Base-by-base conservation (phyloP, 2,888 invertebrate species). In the Stenchaetothrips biformis region DNA sequence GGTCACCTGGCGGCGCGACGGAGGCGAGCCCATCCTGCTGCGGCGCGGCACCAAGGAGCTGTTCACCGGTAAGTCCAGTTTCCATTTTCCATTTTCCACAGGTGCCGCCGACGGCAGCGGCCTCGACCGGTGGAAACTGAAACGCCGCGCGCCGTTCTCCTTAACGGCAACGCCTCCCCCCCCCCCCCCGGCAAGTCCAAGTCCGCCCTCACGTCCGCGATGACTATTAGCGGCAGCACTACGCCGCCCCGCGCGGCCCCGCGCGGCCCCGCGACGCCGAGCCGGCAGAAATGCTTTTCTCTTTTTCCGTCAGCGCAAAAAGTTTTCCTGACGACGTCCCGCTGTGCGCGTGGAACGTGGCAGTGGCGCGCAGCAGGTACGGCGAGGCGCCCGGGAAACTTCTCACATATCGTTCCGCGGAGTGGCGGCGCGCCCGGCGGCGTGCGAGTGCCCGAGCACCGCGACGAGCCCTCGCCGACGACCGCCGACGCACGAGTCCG, bases 1-100 rank as follows among this genome's bases (percentile, higher is more conserved):
- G 80, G 91, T 92, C 74, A 87, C 90, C 0, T 91, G 91, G 91
- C 87, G 90, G 79, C 86, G 91, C 82, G 91, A 92, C 84, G 91
- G 91, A 82, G 91, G 83, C 21, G 81, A 82, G 49, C 82, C 82
- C 8, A 84, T 85, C 18, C 79, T 83, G 7, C 79, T 84, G 48
- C 83, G 82, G 78, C 81, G 81, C 37, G 79, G 81, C 8, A 48
- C 80, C n/a, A 81, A 81, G 48, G 48, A 48, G 48, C 79, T 79
- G 79, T 79, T 48, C 59, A 8, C 8, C 79, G 79, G 79, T 27
- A 21, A 67, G 48, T 2, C 53, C 11, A n/a, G n/a, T n/a, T n/a
- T n/a, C n/a, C n/a, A n/a, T 77, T 21, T 49, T 80, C 25, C 53
- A n/a, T n/a, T 49, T 78, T 21, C 77, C 77, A 13, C 47, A 48